phyloP scores from a whole-genome alignment of 2,113 vertebrate genomes.

The Aspidoscelis tigris region DNA sequence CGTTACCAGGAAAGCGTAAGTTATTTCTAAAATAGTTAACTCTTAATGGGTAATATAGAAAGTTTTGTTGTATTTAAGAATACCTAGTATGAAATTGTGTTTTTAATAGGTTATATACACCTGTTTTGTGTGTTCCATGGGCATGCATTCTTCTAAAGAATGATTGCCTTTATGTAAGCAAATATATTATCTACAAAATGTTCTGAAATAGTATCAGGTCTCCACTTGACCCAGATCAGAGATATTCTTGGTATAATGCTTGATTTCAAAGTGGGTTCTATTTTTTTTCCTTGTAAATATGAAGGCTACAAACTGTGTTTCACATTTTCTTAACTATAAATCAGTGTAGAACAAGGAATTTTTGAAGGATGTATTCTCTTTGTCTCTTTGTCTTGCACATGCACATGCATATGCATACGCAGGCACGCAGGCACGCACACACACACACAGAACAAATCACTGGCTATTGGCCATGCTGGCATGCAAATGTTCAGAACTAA shows the following conservation, averaged over 20 bases:
- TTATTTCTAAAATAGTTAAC: conserved; percentile 33
- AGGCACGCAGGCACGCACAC: too few relatives aligned
- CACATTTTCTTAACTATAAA: too few relatives aligned
- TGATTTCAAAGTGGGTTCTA: not conserved
- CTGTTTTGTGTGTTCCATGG: not conserved
- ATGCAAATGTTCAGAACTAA: too few relatives aligned
- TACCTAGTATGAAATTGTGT: not conserved
- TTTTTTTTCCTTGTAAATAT: not conserved
- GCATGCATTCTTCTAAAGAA: not conserved
- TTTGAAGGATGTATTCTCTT: too few relatives aligned
- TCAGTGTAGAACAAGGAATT: too few relatives aligned
- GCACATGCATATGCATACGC: too few relatives aligned
- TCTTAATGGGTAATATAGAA: not conserved
- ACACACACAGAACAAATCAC: too few relatives aligned
- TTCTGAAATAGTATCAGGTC: conserved; percentile 7
- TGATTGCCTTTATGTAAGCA: not conserved
- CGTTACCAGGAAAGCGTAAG: not conserved
- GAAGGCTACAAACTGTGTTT: not conserved
- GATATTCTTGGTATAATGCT: not conserved
- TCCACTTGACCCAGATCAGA: not conserved
- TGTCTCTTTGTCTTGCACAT: too few relatives aligned
- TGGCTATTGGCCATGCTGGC: too few relatives aligned
- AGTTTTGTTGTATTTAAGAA: not conserved
- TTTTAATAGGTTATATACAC: not conserved
- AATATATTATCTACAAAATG: not conserved